These are phyloP conservation scores for Mormyrops boulengeri DNA, from an alignment of 2,797 vertebrate genomes.

Conservation along the genomic window DNA sequence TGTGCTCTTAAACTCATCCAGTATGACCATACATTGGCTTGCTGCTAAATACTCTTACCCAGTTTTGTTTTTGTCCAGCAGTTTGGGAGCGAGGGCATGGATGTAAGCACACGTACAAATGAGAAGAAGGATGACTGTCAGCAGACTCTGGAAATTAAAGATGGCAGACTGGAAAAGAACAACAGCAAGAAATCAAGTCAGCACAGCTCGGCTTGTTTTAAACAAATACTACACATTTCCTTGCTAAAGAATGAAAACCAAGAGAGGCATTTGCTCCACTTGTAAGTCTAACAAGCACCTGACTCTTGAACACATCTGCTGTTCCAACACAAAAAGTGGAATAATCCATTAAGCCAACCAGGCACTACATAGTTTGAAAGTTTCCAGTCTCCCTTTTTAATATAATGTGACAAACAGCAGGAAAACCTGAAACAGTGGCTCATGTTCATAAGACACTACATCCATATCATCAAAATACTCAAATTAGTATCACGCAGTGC, in stretches of 20 bases:
- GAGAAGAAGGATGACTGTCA: conserved; percentile 77
- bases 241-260: neutral
- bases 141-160: conserved; percentile 83
- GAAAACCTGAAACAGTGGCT: neutral
- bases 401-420: neutral
- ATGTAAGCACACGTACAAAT: conserved; percentile 83
- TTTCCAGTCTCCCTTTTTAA: neutral
- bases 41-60: conserved; percentile 51
- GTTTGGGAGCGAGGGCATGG: conserved; percentile 69
- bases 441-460: neutral
- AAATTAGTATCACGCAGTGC: neutral
- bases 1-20: neutral
- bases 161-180: conserved; percentile 69
- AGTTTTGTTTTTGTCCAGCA: conserved; percentile 82
- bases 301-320: neutral
- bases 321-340: neutral
- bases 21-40: neutral
- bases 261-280: neutral
- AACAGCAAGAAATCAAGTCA: neutral
- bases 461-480: neutral
- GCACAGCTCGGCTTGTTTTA: neutral
- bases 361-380: neutral
- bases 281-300: neutral
- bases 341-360: neutral
- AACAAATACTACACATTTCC: neutral